A percentile compares a stretch with the other conserved stretches of the same genome.
Evolutionary conservation across 1,140 invertebrate genomes (phyloP).

Genomic region (Calliphora vicina): DNA sequence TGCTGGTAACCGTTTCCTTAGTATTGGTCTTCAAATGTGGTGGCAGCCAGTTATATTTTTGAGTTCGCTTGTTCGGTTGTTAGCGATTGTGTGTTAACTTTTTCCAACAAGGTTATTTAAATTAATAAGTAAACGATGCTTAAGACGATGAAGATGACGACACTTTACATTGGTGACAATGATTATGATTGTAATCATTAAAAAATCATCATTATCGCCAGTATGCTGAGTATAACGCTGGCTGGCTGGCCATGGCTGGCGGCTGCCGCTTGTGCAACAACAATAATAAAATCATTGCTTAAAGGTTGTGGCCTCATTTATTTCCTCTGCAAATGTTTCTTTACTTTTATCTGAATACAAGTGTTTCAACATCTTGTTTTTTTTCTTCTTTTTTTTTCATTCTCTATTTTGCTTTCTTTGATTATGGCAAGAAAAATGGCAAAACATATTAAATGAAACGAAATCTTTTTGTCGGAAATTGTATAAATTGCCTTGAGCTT

Average conservation of each 20-base stretch:
- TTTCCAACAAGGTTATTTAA: slow-evolving; percentile 1
- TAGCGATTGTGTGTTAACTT: background rate
- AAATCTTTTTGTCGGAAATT: background rate
- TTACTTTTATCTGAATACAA: background rate
- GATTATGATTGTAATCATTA: background rate
- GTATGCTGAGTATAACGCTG: too few species aligned
- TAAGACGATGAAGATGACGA: background rate
- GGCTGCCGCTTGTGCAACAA: background rate
- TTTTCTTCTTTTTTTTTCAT: background rate
- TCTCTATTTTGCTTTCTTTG: background rate
- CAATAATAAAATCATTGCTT: slow-evolving; percentile 6
- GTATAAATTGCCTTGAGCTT: background rate
- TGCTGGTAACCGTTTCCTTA: too few species aligned
- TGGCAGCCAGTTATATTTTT: too few species aligned
- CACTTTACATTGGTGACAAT: background rate
- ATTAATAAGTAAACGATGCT: slow-evolving; percentile 6
- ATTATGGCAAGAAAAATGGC: too few species aligned
- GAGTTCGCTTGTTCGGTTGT: background rate
- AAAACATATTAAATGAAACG: background rate
- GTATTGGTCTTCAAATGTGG: background rate
- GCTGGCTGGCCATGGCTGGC: background rate
- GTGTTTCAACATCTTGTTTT: background rate
- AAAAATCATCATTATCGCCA: background rate
- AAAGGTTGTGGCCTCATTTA: slow-evolving; percentile 8
- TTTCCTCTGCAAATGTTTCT: background rate